Base-by-base conservation (phyloP, 2,888 invertebrate genomes). In the Hemistola chrysoprasaria region DNA sequence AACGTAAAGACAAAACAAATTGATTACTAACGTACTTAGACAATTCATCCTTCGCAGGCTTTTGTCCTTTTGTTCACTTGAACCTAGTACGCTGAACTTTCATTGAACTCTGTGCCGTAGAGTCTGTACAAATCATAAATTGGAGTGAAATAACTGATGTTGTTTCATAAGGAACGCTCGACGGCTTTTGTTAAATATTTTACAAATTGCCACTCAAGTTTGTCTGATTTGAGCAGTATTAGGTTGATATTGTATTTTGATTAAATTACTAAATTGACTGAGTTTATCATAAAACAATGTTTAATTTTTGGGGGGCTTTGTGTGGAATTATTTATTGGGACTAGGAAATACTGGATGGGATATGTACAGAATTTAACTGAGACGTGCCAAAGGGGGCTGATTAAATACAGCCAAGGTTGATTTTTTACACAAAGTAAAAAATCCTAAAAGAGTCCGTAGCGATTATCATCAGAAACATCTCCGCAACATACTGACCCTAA, bases 71-170 rank as follows among this genome's bases (percentile, higher is more conserved):
- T 16, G 16, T 16, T 16, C 25, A 21, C 30, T 30, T 8, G 9
- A 36, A 32, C 33, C 37, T 22, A 42, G 40, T 11, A 20, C 44
- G 22, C 34, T 49, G 46, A 53, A 49, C 50, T 53, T 44, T 20
- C 33, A 40, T 36, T 50, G 50, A 53, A 50, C 53, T 37, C 27
- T 22, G 22, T 11, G 11, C 28, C 11, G 8, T 20, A 34, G 8
- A 20, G 34, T 24, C 22, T 10, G 30, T 40, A 31, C 20, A 26
- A 32, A 41, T 37, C 40, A 47, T 43, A 38, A 42, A 40, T 11
- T 30, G 22, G 39, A 42, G 30, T 27, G 27, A 35, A 22, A 11
- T 9, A 7, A 6, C 16, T 10, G 24, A 21, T 22, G 22, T 26
- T 38, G 30, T 24, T 38, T 35, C 31, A 33, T 9, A 28, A 36